Evolutionary conservation across 2,797 vertebrate species (phyloP).

Genomic region (Microctenopoma stevenorrisi): DNA sequence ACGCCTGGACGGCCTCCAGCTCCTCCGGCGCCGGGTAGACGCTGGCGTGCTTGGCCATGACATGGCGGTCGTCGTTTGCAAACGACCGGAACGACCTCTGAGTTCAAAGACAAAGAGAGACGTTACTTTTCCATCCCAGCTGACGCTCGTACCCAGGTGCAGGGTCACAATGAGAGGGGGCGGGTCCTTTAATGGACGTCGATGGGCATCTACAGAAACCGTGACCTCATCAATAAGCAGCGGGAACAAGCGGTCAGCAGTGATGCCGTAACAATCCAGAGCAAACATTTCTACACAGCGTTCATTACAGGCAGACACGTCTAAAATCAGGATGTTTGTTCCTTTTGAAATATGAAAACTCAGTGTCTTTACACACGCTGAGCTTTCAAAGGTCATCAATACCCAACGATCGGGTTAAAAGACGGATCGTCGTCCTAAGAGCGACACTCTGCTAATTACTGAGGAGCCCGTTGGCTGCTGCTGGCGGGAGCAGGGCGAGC

Average conservation of each 20-base stretch:
- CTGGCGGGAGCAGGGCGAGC: slow-evolving; percentile 5
- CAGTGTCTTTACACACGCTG: too few species aligned
- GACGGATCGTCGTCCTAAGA: slow-evolving; percentile 10
- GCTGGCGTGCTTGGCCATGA: slow-evolving; percentile 93
- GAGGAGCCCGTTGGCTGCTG: slow-evolving; percentile 14
- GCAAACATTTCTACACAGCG: neutral
- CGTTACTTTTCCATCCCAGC: slow-evolving; percentile 1
- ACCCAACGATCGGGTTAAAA: slow-evolving; percentile 13
- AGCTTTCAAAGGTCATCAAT: slow-evolving; percentile 13
- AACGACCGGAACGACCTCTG: slow-evolving; percentile 93
- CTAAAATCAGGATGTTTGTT: too few species aligned
- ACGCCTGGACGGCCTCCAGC: slow-evolving; percentile 92
- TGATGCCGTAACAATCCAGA: neutral
- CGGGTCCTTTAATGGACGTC: neutral
- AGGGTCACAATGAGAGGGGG: neutral
- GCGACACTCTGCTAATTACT: neutral
- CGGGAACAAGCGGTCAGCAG: too few species aligned
- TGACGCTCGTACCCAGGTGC: neutral
- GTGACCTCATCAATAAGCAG: neutral
- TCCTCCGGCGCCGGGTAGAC: slow-evolving; percentile 92
- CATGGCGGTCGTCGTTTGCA: slow-evolving; percentile 92
- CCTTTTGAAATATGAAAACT: too few species aligned
- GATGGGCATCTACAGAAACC: neutral
- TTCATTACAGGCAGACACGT: too few species aligned
- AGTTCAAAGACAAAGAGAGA: slow-evolving; percentile 22